Evolutionary conservation across 1,140 invertebrate species (phyloP).

Genomic region (Lanistes nyassanus): DNA sequence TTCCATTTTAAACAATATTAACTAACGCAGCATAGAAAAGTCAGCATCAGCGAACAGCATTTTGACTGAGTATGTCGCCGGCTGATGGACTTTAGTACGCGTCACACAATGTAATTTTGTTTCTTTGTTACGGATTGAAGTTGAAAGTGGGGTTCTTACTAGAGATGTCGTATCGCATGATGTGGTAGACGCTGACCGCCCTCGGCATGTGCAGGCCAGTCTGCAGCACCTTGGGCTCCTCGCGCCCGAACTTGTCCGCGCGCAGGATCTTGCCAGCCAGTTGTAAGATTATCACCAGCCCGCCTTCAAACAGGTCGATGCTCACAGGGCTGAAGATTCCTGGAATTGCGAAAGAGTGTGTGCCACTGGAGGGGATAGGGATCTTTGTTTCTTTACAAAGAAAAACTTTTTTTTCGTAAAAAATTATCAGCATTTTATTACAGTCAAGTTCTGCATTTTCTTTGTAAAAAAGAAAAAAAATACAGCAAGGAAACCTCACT

Average conservation of each 20-base stretch:
- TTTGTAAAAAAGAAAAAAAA: no score
- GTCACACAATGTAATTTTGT: no score
- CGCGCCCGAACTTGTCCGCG: constrained; percentile 95
- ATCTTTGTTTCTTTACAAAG: neutral
- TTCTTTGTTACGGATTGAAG: no score
- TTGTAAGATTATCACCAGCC: constrained; percentile 87
- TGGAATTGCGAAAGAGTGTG: constrained; percentile 58
- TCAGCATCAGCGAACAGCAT: neutral
- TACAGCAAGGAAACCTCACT: no score
- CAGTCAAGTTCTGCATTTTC: no score
- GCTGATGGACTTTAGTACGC: no score
- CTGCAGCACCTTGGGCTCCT: constrained; percentile 84
- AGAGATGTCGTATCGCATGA: constrained; percentile 44
- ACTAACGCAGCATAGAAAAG: neutral
- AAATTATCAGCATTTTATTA: no score
- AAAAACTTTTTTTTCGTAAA: neutral
- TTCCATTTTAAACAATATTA: no score
- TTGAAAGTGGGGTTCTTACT: constrained; percentile 26
- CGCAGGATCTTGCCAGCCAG: constrained; percentile 84
- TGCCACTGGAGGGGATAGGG: neutral
- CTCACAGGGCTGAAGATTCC: constrained; percentile 84
- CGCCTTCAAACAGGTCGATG: constrained; percentile 91
- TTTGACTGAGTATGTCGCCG: neutral
- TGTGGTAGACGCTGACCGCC: constrained; percentile 76
- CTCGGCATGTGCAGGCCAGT: constrained; percentile 84